Conservation (phyloP, 2,797 vertebrate species). For the Pogonophryne albipinna region DNA sequence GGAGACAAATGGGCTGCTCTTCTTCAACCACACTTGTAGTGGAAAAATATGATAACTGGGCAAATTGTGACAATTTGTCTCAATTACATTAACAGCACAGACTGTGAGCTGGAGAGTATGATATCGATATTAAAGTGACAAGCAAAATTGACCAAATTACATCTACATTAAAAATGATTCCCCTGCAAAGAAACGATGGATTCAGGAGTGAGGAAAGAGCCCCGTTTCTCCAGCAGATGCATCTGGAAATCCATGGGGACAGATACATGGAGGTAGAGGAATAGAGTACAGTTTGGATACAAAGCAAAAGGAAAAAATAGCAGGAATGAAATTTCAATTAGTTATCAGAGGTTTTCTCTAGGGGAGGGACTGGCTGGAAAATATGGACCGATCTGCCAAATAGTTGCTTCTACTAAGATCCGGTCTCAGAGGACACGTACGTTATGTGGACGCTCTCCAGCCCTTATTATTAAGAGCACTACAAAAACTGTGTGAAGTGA, state of each 20-base stretch:
- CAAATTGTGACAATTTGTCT: slow-evolving; percentile 69
- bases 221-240: slow-evolving; percentile 52
- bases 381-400: slow-evolving; percentile 58
- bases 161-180: slow-evolving; percentile 69
- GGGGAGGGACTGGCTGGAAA: slow-evolving; percentile 49
- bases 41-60: slow-evolving; percentile 50
- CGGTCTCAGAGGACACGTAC: slow-evolving; percentile 37
- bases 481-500: neutral
- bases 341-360: slow-evolving; percentile 65
- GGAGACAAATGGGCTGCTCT: slow-evolving; percentile 32
- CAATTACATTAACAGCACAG: slow-evolving; percentile 63
- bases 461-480: slow-evolving; percentile 7
- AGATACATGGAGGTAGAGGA: slow-evolving; percentile 25
- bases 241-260: slow-evolving; percentile 64
- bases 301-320: slow-evolving; percentile 53
- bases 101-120: slow-evolving; percentile 52
- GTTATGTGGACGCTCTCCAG: slow-evolving; percentile 30
- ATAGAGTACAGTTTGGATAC: slow-evolving; percentile 49
- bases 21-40: slow-evolving; percentile 7
- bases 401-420: slow-evolving; percentile 41
- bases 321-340: slow-evolving; percentile 69
- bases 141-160: slow-evolving; percentile 69
- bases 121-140: slow-evolving; percentile 65
- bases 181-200: slow-evolving; percentile 54
- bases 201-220: slow-evolving; percentile 62